Percentiles rank a stretch among this genome's conserved stretches.
Conservation (phyloP, 2,797 vertebrate genomes). For the Holocentrus rufus region DNA sequence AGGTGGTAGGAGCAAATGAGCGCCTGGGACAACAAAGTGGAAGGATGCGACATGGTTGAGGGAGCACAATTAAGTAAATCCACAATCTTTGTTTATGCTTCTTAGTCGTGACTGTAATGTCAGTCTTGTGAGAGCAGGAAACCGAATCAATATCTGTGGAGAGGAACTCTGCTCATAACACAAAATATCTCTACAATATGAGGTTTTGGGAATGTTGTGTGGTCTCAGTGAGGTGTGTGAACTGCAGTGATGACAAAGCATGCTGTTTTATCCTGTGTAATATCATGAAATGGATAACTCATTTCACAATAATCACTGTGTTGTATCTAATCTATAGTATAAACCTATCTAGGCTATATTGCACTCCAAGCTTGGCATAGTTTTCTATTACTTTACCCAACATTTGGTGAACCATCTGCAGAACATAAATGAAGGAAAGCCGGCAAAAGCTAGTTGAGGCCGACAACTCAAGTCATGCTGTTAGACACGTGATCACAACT, state of each 20-base stretch:
- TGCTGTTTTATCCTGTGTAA: constrained; percentile 9
- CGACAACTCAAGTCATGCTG: not conserved
- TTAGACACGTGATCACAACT: too few relatives aligned
- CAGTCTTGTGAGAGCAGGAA: constrained; percentile 53
- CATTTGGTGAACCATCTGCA: too few relatives aligned
- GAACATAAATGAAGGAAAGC: not conserved
- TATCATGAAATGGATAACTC: not conserved
- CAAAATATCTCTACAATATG: constrained; percentile 25
- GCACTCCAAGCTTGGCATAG: not conserved
- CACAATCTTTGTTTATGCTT: constrained; percentile 60
- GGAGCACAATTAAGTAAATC: constrained; percentile 55
- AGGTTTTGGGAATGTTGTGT: constrained; percentile 29
- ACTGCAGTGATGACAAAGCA: not conserved
- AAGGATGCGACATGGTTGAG: constrained; percentile 56
- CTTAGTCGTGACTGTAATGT: constrained; percentile 58
- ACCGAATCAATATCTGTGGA: constrained; percentile 61
- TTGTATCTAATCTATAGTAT: not conserved
- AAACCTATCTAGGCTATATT: not conserved
- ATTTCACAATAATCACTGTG: not conserved
- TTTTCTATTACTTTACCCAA: not conserved
- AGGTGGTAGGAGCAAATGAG: constrained; percentile 49
- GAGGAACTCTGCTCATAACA: constrained; percentile 55
- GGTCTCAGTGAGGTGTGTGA: constrained; percentile 28
- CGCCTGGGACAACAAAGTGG: constrained; percentile 43
- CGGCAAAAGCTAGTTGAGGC: not conserved